A percentile compares a stretch with the other conserved stretches of the same genome.
These are phyloP conservation scores for Cephalopterus ornatus DNA, from an alignment of 2,113 vertebrate species.

Conservation along the genomic window DNA sequence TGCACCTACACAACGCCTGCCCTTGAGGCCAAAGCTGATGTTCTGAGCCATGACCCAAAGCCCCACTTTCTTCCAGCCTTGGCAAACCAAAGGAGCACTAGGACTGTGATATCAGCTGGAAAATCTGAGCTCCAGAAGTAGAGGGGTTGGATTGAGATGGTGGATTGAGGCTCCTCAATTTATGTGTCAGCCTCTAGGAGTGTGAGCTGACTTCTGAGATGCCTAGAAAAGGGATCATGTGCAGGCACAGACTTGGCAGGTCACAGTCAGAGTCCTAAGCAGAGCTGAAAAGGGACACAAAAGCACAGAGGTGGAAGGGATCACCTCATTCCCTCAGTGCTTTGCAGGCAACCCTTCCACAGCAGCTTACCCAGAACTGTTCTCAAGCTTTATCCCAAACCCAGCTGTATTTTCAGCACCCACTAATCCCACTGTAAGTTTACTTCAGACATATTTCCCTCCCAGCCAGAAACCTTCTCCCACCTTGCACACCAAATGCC, in stretches of 20 bases:
- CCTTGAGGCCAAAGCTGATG: background rate
- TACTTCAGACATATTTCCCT: background rate
- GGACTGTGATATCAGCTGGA: background rate
- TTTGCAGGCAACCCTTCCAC: background rate
- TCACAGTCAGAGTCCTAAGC: background rate
- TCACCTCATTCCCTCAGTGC: background rate
- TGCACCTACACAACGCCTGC: background rate
- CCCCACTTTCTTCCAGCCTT: background rate
- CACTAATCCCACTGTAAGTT: too few relatives aligned
- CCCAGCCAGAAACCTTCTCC: background rate
- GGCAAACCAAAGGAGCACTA: background rate
- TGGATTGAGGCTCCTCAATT: background rate
- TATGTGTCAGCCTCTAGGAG: background rate
- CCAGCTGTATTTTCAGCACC: background rate
- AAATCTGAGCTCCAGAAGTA: background rate
- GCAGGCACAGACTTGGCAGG: background rate
- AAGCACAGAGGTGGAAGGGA: background rate
- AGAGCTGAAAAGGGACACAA: background rate
- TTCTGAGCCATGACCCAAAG: background rate
- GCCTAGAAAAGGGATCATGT: accelerated
- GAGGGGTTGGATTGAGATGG: background rate
- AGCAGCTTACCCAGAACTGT: background rate
- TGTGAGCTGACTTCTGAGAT: background rate
- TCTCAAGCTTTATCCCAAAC: background rate
- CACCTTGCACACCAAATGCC: background rate